Base-by-base conservation (phyloP, 2,113 vertebrate genomes). In the Tyrannus savana region DNA sequence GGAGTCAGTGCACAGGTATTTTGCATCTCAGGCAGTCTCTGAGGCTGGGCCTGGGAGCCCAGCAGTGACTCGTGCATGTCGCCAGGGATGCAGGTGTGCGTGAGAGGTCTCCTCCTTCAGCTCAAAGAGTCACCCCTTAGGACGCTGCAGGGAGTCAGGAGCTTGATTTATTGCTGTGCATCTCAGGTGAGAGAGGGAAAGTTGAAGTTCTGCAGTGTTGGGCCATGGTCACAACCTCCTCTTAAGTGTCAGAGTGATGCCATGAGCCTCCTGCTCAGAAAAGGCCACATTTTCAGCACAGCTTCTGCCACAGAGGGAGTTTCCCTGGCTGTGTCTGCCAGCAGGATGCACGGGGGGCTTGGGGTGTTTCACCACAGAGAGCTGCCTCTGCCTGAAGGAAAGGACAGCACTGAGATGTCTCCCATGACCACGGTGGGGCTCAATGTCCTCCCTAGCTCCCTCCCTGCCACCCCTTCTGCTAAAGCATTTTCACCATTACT, bases 361-460 rank as follows among this genome's bases (percentile, higher is more conserved):
- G 22, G 3, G 5, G 35, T n/a, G 37, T 30, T 73, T 27, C 1
- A 1, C 58, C 10, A 6, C 3, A 0, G 56, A 69, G 62, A 33
- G 28, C 63, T 75, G 0, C 25, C 35, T 42, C 69, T 4, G 8
- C 46, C 18, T 3, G 6, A 42, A 35, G 35, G 19, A 24, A 28
- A 46, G 53, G 66, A 28, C 27, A 19, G n/a, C 0, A 0, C 58
- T 35, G 47, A 58, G 49, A 2, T 62, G 9, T 41, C 44, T 53
- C 10, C 55, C 12, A 12, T 0, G 2, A 14, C 14, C 0, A 1
- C 0, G 3, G 23, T 0, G 0, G 49, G 60, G 23, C 52, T 59
- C 4, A 0, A 0, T 22, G 19, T 66, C 55, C 22, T 85, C 63
- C 82, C 53, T 7, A 2, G 11, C 79, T 93, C 74, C 9, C 60